Percentiles rank a stretch among this genome's conserved stretches.
Evolutionary conservation across 2,888 invertebrate species (phyloP).

Genomic region (Pandemis heparana): DNA sequence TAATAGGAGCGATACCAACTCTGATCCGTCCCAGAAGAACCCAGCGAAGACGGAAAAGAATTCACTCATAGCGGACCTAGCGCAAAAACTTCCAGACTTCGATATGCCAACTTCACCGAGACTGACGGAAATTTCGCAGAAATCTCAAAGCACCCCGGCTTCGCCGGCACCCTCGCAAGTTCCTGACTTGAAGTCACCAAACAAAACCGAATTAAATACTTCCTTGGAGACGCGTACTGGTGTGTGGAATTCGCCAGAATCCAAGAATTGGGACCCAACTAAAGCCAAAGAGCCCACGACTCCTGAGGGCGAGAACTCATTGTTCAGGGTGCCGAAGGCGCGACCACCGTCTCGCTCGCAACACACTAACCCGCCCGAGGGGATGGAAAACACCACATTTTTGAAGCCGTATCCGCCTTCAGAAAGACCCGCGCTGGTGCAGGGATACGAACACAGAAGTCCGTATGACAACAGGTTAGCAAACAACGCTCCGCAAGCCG

Average conservation of each 20-base stretch:
- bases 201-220: conserved; percentile 55
- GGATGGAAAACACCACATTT: conserved; percentile 84
- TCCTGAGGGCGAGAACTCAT: conserved; percentile 79
- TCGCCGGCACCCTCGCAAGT: conserved; percentile 73
- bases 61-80: conserved; percentile 60
- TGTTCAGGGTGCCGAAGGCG: conserved; percentile 88
- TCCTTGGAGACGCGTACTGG: conserved; percentile 69
- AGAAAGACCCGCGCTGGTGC: conserved; percentile 73
- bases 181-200: conserved; percentile 77
- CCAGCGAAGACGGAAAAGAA: conserved; percentile 58
- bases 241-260: conserved; percentile 81
- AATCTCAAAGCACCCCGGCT: conserved; percentile 73
- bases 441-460: conserved; percentile 78
- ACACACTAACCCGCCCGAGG: conserved; percentile 77
- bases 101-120: conserved; percentile 80
- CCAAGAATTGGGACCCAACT: conserved; percentile 76
- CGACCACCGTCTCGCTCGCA: conserved; percentile 87
- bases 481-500: conserved; percentile 62
- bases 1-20: conserved; percentile 80
- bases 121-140: conserved; percentile 77
- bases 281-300: conserved; percentile 72
- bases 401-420: conserved; percentile 87
- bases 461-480: conserved; percentile 71
- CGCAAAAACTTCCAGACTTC: conserved; percentile 74
- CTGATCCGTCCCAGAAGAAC: conserved; percentile 68